Conservation (phyloP, 1,140 invertebrate genomes). For the Brachionus plicatilis region DNA sequence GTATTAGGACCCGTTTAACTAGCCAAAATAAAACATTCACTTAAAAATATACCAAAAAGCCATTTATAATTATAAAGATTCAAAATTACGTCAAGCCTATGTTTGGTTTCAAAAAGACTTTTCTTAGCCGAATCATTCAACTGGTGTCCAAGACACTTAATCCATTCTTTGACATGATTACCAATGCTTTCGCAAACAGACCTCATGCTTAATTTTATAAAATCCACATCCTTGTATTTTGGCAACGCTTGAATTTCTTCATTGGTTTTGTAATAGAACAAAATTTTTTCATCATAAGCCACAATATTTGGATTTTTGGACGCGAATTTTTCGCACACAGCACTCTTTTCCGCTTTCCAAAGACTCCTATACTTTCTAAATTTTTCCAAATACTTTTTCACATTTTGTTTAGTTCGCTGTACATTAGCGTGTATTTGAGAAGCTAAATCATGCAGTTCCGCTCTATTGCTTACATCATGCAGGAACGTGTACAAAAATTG, state of each 20-base stretch:
- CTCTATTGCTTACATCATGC: constrained; percentile 67
- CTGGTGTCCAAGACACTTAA: constrained; percentile 50
- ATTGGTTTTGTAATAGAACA: constrained; percentile 72
- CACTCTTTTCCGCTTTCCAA: constrained; percentile 72
- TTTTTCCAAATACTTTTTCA: constrained; percentile 64
- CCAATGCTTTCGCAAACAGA: constrained; percentile 50
- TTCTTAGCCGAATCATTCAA: constrained; percentile 55
- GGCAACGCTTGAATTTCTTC: constrained; percentile 60
- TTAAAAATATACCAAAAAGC: background rate
- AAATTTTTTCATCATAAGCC: constrained; percentile 74
- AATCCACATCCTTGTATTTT: constrained; percentile 51
- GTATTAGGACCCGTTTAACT: too few species aligned
- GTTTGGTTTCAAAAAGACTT: constrained; percentile 46
- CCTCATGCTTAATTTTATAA: constrained; percentile 50
- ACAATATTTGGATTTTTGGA: constrained; percentile 65
- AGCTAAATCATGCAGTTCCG: constrained; percentile 65
- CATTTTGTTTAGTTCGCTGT: constrained; percentile 61
- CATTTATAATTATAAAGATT: too few species aligned
- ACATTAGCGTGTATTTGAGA: constrained; percentile 64
- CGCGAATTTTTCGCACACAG: constrained; percentile 65
- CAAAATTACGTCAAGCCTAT: constrained; percentile 50
- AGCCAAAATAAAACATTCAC: background rate
- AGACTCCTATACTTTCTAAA: constrained; percentile 72
- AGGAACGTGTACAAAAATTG: constrained; percentile 66
- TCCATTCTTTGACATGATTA: constrained; percentile 54